phyloP scores from a whole-genome alignment of 2,797 vertebrate genomes.

The Mastacembelus armatus region DNA sequence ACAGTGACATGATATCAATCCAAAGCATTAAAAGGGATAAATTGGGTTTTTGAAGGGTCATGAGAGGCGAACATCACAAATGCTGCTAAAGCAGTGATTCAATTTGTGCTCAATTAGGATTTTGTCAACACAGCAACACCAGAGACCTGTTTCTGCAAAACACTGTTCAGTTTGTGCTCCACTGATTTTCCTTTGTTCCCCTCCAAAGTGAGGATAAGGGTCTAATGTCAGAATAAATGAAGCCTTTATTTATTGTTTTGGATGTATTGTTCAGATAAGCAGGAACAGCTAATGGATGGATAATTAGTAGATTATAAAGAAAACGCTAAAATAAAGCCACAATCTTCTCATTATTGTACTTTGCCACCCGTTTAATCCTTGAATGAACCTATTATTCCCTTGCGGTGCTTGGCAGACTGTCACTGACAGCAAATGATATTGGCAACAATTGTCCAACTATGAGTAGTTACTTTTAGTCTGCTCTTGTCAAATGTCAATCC shows the following conservation, averaged over 20 bases:
- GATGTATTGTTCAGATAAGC: too few species aligned
- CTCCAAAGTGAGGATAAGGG: background rate
- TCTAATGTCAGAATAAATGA: too few species aligned
- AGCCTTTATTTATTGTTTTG: too few species aligned
- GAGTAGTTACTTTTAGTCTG: background rate
- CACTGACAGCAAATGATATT: background rate
- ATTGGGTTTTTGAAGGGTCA: background rate
- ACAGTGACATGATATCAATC: background rate
- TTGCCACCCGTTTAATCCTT: background rate
- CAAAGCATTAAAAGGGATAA: background rate
- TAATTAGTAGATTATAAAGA: too few species aligned
- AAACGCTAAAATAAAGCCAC: too few species aligned
- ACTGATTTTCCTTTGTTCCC: conserved; percentile 2
- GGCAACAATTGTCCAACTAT: background rate
- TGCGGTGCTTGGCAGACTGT: background rate
- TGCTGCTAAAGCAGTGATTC: background rate
- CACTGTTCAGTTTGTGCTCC: conserved; percentile 1
- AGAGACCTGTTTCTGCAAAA: background rate
- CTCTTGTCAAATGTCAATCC: conserved; percentile 14
- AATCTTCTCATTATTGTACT: background rate
- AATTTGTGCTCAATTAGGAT: background rate
- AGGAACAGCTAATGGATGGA: background rate
- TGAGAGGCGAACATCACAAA: background rate
- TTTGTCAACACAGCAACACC: conserved; percentile 2
- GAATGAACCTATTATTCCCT: background rate